Evolutionary conservation across 2,113 vertebrate genomes (phyloP), one percentile per base, ranked within the genome.

Genomic region (Cyanoliseus patagonus): DNA sequence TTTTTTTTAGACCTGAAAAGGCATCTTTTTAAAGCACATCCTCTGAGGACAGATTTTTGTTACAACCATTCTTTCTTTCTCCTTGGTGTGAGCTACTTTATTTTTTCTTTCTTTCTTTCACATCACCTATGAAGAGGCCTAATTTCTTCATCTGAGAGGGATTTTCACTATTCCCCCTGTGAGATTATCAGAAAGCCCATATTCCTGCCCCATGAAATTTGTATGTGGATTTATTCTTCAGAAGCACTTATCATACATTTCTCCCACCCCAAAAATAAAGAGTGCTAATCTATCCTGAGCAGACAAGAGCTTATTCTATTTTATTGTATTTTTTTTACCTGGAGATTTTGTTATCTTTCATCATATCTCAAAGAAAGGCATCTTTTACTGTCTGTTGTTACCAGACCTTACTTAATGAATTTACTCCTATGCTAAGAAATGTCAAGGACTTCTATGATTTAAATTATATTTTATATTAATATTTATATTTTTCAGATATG

Each of bases 401-500:
- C 39, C n/a, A 93, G 17, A 17, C 10, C 41, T 39, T 84, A 73
- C 52, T 81, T 91, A 96, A 82, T 84, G 80, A 41, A 96, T 95
- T 80, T 88, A 86, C 4, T 93, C 19, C 11, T 68, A 8, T 78
- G n/a, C 19, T 73, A 17, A 94, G 88, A 94, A 87, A 95, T 57
- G 3, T 42, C 68, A 89, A 84, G 12, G 15, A 31, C 3, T 63
- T 80, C 41, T 92, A 11, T 35, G 8, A 83, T 63, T 95, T 90
- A 49, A 92, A 61, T 94, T 83, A 78, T 72, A 78, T 70, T 83
- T 25, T 42, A 39, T 31, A 57, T n/a, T 57, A 59, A 59, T 59
- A 59, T 55, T 4, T 10, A 20, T 66, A 76, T 79, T 41, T 75
- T 95, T 85, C 12, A 84, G 3, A 35, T 81, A n/a, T 22, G 53